Conservation (phyloP, 2,888 invertebrate genomes). For the Tetramorium bicarinatum region DNA sequence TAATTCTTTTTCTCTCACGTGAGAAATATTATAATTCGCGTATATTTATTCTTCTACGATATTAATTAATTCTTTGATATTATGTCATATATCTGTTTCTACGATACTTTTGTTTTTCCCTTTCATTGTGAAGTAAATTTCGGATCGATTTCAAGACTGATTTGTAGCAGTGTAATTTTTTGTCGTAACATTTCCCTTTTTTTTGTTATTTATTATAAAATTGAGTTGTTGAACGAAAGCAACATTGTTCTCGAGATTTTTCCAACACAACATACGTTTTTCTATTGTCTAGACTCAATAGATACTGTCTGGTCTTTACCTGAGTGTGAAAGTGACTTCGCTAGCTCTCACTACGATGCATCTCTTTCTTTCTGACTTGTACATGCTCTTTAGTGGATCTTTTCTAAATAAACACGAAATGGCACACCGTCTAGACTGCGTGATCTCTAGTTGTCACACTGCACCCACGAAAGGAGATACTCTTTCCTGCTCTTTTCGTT, state of each 20-base stretch:
- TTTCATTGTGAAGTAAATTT: background rate
- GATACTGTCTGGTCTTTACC: conserved; percentile 80
- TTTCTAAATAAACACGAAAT: conserved; percentile 70
- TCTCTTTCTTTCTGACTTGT: conserved; percentile 71
- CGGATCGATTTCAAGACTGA: background rate
- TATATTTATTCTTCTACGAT: background rate
- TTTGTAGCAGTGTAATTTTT: background rate
- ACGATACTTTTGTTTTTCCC: background rate
- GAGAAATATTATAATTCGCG: background rate
- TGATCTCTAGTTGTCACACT: conserved; percentile 75
- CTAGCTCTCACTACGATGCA: conserved; percentile 70
- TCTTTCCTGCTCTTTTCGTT: conserved; percentile 73
- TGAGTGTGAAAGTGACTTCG: conserved; percentile 71
- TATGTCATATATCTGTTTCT: background rate
- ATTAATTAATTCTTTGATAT: background rate
- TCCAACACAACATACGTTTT: conserved; percentile 61
- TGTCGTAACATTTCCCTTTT: background rate
- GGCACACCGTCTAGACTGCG: conserved; percentile 77
- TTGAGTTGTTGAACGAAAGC: conserved; percentile 21
- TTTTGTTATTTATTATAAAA: background rate
- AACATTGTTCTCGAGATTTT: conserved; percentile 55
- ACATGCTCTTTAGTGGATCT: conserved; percentile 69
- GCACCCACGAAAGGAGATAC: conserved; percentile 75
- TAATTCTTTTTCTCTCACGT: background rate
- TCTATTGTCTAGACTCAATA: conserved; percentile 63